Conservation (phyloP, 1,140 invertebrate genomes). For the Drosophila nasuta region DNA sequence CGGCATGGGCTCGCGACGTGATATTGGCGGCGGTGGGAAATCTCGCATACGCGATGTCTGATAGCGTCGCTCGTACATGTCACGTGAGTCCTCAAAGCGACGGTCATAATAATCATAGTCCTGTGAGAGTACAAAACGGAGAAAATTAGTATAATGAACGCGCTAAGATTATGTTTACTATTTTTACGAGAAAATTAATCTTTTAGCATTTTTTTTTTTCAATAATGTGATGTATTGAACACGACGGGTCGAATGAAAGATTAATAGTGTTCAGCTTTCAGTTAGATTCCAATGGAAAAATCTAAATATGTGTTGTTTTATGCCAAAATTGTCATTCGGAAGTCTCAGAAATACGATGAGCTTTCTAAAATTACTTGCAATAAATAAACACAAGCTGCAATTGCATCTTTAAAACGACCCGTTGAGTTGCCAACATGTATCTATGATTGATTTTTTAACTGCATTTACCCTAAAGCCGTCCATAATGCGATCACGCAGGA, state of each 20-base stretch:
- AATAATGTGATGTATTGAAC: conserved; percentile 14
- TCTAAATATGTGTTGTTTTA: too few relatives aligned
- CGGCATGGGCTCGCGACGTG: conserved; percentile 85
- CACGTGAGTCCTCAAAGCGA: conserved; percentile 90
- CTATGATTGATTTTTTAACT: conserved; percentile 28
- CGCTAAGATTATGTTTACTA: neutral
- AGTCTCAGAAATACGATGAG: neutral
- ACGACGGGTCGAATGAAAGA: conserved; percentile 38
- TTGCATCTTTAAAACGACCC: conserved; percentile 66
- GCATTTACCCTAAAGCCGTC: conserved; percentile 92
- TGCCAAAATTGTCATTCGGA: neutral
- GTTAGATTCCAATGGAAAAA: neutral
- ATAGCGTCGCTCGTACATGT: conserved; percentile 92
- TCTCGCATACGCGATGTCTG: conserved; percentile 88
- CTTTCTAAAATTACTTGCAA: neutral
- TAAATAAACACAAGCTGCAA: too few relatives aligned
- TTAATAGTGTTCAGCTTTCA: neutral
- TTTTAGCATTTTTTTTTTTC: neutral
- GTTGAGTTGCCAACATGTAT: conserved; percentile 18
- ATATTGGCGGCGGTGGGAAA: conserved; percentile 87
- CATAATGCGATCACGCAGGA: conserved; percentile 94
- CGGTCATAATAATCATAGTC: conserved; percentile 94
- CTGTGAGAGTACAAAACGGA: conserved; percentile 82
- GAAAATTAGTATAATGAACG: conserved; percentile 10
- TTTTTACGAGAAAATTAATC: neutral